Percentiles rank a stretch among this genome's conserved stretches.
Conservation (phyloP, 2,113 vertebrate species). For the Chloropsis cyanopogon region DNA sequence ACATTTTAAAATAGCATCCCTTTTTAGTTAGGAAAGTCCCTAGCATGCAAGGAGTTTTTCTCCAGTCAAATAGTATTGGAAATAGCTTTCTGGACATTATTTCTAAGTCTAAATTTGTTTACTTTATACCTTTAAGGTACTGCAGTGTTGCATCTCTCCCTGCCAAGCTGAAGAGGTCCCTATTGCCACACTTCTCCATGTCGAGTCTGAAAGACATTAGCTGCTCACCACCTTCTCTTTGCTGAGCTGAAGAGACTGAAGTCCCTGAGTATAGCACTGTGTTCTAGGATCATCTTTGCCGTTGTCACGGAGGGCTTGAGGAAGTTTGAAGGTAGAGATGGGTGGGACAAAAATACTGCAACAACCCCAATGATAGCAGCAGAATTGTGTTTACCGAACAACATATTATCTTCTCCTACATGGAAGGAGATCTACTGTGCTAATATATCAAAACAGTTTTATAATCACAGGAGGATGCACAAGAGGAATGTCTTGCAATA, state of each 20-base stretch:
- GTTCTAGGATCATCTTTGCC: not conserved
- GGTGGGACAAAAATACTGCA: not conserved
- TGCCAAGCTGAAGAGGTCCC: not conserved
- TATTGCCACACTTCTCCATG: not conserved
- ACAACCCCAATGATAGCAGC: fast-evolving
- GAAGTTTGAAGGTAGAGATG: not conserved
- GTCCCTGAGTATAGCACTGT: not conserved
- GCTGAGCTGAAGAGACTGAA: not conserved
- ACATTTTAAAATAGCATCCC: not conserved
- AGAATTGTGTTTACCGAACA: not conserved
- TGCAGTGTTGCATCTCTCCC: not conserved
- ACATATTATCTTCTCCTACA: not conserved
- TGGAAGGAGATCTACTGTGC: not conserved
- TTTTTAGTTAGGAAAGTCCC: not conserved
- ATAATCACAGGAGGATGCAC: not conserved
- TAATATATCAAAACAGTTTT: not conserved
- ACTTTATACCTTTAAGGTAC: not conserved
- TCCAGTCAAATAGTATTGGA: not conserved
- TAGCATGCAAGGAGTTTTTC: not conserved
- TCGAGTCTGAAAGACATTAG: not conserved
- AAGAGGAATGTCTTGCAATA: not conserved
- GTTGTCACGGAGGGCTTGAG: not conserved
- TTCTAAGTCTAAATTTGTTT: not conserved
- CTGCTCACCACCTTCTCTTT: not conserved
- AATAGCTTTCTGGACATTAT: not conserved